phyloP scores from a whole-genome alignment of 2,888 invertebrate genomes.

The Caenorhabditis panamensis region DNA sequence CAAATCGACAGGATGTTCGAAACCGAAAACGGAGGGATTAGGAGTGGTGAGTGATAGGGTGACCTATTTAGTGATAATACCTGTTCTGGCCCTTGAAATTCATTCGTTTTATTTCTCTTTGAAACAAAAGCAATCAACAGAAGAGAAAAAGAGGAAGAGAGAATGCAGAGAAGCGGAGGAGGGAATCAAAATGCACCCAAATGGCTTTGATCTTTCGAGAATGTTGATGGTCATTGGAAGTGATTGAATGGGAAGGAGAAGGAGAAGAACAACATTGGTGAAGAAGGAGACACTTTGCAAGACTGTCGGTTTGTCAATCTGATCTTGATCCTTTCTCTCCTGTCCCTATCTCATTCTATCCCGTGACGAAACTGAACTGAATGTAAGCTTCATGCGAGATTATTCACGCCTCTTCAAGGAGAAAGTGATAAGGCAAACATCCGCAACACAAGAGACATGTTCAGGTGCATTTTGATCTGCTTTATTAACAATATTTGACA shows the following conservation, averaged over 20 bases:
- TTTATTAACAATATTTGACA: too few species aligned
- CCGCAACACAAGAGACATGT: not conserved
- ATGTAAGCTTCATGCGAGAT: too few species aligned
- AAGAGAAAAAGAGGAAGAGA: slow-evolving; percentile 12
- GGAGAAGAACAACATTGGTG: slow-evolving; percentile 1
- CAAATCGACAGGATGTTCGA: not conserved
- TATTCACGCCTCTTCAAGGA: not conserved
- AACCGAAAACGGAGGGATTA: slow-evolving; percentile 5
- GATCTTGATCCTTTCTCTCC: too few species aligned
- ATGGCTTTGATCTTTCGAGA: slow-evolving; percentile 24
- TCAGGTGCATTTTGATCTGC: too few species aligned
- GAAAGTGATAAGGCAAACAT: not conserved
- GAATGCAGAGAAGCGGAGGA: not conserved
- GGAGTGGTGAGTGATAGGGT: slow-evolving; percentile 6
- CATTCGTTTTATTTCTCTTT: too few species aligned
- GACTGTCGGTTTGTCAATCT: too few species aligned
- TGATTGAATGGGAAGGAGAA: not conserved
- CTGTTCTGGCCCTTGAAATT: slow-evolving; percentile 9
- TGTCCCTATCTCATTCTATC: too few species aligned
- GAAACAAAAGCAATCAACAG: slow-evolving; percentile 25
- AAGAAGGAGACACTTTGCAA: too few species aligned
- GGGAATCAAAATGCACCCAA: slow-evolving; percentile 40
- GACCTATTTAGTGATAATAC: slow-evolving; percentile 37
- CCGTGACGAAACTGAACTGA: not conserved
- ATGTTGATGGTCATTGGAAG: not conserved